A percentile compares a stretch with the other conserved stretches of the same genome.
phyloP scores from a whole-genome alignment of 2,797 vertebrate genomes.

The Myoxocephalus aenaeus region DNA sequence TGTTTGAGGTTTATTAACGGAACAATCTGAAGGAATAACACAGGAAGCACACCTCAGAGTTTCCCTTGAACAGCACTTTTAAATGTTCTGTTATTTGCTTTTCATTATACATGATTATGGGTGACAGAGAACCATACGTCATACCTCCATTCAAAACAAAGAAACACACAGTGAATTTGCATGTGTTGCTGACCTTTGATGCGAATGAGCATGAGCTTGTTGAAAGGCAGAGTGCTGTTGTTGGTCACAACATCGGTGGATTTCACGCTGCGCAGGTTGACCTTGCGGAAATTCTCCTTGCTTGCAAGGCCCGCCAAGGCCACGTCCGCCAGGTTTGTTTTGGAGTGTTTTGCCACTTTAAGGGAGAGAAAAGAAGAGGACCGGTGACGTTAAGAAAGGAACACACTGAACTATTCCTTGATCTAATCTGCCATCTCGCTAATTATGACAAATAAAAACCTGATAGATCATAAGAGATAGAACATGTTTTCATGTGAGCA shows the following conservation, averaged over 20 bases:
- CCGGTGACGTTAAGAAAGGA: not conserved
- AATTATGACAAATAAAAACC: not conserved
- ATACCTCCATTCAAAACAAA: not conserved
- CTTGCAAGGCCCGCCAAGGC: conserved; percentile 87
- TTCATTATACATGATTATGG: not conserved
- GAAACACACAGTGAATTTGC: not conserved
- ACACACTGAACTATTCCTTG: not conserved
- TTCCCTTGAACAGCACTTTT: not conserved
- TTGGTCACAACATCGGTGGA: conserved; percentile 87
- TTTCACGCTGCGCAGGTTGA: conserved; percentile 84
- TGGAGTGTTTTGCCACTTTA: conserved; percentile 88
- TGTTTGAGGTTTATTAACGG: conserved; percentile 1
- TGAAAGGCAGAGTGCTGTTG: conserved; percentile 85
- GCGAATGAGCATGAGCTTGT: conserved; percentile 88
- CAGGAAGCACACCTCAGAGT: not conserved
- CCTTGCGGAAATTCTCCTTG: conserved; percentile 88
- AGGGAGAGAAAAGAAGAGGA: conserved; percentile 17
- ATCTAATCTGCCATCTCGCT: not conserved
- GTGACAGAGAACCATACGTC: not conserved
- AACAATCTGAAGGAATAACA: not conserved
- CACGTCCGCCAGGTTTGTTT: conserved; percentile 79
- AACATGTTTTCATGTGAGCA: not conserved
- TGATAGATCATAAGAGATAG: not conserved
- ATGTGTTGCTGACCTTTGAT: conserved; percentile 84
- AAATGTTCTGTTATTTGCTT: not conserved